Evolutionary conservation across 2,888 invertebrate species (phyloP).

Genomic region (Leistus spinibarbis): DNA sequence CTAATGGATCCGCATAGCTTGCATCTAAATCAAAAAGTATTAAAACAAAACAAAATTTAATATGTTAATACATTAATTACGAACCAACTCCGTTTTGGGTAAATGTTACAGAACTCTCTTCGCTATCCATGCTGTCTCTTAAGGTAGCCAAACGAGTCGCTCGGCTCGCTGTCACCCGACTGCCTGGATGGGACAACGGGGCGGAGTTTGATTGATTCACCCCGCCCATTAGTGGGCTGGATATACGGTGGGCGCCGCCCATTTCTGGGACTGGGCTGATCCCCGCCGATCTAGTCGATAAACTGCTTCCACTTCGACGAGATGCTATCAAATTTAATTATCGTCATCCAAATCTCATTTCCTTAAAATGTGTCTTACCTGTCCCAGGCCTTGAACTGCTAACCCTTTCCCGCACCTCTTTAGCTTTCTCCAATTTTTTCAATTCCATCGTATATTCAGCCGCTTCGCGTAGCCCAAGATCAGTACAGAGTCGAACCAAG

Average conservation of each 20-base stretch:
- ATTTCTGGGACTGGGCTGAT: constrained; percentile 51
- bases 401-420: constrained; percentile 63
- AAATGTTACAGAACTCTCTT: constrained; percentile 22
- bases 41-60: constrained; percentile 42
- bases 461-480: constrained; percentile 89
- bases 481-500: constrained; percentile 85
- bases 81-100: constrained; percentile 25
- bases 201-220: constrained; percentile 12
- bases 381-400: constrained; percentile 63
- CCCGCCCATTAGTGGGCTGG: constrained; percentile 4
- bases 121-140: constrained; percentile 30
- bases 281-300: constrained; percentile 63
- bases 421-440: constrained; percentile 68
- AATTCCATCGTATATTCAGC: constrained; percentile 84
- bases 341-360: no score
- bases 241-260: constrained; percentile 6
- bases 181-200: constrained; percentile 7
- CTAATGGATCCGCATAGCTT: constrained; percentile 63
- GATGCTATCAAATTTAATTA: no score
- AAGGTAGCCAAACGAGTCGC: constrained; percentile 29
- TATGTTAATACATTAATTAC: background rate
- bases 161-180: constrained; percentile 12
- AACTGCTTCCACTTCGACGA: constrained; percentile 61
- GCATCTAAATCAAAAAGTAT: constrained; percentile 53
- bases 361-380: constrained; percentile 16